These are phyloP conservation scores for Zosterops lateralis DNA, from an alignment of 2,113 vertebrate genomes.

Conservation along the genomic window DNA sequence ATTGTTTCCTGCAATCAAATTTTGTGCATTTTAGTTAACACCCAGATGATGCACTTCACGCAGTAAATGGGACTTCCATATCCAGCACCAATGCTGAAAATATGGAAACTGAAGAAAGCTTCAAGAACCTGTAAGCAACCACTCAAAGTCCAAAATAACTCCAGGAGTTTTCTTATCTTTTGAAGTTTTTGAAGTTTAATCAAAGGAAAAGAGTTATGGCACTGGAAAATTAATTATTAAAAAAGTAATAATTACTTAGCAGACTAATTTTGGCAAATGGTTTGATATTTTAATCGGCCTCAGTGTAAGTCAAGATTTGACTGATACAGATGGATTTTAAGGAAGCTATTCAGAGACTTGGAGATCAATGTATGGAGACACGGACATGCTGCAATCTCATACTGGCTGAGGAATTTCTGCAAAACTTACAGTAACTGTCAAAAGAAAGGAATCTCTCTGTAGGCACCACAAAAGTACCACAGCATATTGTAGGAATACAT, in stretches of 20 bases:
- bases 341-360: neutral
- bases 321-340: neutral
- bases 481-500: neutral
- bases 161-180: neutral
- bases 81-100: neutral
- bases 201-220: neutral
- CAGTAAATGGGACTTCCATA: neutral
- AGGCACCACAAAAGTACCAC: neutral
- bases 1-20: neutral
- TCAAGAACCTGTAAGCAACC: neutral
- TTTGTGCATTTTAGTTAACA: neutral
- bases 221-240: neutral
- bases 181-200: neutral
- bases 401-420: neutral
- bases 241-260: neutral
- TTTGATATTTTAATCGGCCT: neutral
- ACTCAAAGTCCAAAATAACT: neutral
- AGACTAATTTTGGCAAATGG: neutral
- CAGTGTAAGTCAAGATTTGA: neutral
- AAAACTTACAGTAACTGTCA: neutral
- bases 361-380: neutral
- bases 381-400: neutral
- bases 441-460: neutral
- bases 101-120: neutral
- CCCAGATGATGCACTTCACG: neutral